Percentiles rank a stretch among this genome's conserved stretches.
phyloP scores from a whole-genome alignment of 2,113 vertebrate genomes.

The Aramus guarauna region DNA sequence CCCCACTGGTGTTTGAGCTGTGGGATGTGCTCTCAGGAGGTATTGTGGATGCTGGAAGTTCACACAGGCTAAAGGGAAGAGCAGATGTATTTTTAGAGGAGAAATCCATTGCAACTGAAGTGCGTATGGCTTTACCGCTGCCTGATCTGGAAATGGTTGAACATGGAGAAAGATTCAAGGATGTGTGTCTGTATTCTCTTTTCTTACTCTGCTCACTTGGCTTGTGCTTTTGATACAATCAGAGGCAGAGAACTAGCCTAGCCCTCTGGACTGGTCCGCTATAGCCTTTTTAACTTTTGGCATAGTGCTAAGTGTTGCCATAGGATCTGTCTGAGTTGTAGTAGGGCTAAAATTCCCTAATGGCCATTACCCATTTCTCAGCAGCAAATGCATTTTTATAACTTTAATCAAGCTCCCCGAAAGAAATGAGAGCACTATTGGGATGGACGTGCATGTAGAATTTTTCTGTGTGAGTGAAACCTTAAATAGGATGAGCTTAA shows the following conservation, averaged over 20 bases:
- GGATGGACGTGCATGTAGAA: fast-evolving
- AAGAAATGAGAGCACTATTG: fast-evolving
- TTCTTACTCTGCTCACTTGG: not conserved
- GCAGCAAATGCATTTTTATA: not conserved
- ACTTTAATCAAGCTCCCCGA: not conserved
- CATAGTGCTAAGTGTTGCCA: not conserved
- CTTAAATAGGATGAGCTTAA: not conserved
- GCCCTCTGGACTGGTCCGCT: not conserved
- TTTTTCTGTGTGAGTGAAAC: not conserved
- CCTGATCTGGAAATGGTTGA: not conserved
- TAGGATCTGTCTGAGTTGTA: too few relatives aligned
- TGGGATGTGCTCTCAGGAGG: fast-evolving
- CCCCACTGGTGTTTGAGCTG: not conserved
- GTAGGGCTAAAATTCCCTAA: not conserved
- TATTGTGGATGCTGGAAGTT: not conserved
- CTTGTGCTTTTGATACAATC: not conserved
- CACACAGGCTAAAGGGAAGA: not conserved
- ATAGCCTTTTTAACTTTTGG: too few relatives aligned
- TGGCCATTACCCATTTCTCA: not conserved
- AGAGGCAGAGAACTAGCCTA: not conserved
- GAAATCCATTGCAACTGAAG: not conserved
- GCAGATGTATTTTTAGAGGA: not conserved
- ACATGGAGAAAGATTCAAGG: not conserved
- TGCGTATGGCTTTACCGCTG: too few relatives aligned
- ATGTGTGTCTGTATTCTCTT: not conserved